These are phyloP conservation scores for Cyprinodon tularosa DNA, from an alignment of 2,113 vertebrate species.

Conservation along the genomic window DNA sequence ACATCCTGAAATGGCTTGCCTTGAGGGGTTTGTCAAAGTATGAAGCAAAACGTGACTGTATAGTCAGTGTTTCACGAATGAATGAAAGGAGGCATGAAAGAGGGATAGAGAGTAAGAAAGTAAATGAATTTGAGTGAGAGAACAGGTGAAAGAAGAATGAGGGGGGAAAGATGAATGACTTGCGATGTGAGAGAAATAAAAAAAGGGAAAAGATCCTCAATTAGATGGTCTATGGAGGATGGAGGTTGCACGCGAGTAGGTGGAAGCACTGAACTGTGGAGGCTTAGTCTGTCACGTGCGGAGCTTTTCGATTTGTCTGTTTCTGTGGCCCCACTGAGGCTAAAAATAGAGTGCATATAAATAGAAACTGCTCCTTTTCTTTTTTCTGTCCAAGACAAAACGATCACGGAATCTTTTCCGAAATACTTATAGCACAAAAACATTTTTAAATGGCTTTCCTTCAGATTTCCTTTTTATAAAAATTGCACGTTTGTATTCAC, in stretches of 20 bases:
- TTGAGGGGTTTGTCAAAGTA: slow-evolving; percentile 67
- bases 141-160: slow-evolving; percentile 34
- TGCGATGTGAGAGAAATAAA: slow-evolving; percentile 5
- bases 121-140: slow-evolving; percentile 42
- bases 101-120: neutral
- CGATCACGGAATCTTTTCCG: neutral
- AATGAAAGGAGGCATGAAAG: slow-evolving; percentile 39
- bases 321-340: slow-evolving; percentile 89
- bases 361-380: slow-evolving; percentile 43
- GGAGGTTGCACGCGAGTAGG: slow-evolving; percentile 2
- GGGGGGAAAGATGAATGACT: slow-evolving; percentile 4
- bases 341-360: slow-evolving; percentile 84
- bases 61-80: slow-evolving; percentile 58
- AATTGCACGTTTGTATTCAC: neutral
- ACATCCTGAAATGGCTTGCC: slow-evolving; percentile 71
- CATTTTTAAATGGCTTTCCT: neutral
- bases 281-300: slow-evolving; percentile 56
- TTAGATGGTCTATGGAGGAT: slow-evolving; percentile 3
- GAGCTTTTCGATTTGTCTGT: slow-evolving; percentile 85
- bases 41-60: slow-evolving; percentile 69
- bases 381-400: slow-evolving; percentile 29
- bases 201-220: slow-evolving; percentile 28
- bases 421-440: slow-evolving; percentile 6
- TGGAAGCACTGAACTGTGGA: slow-evolving; percentile 15
- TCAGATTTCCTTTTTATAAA: neutral